These are phyloP conservation scores for Oreocharis arfaki DNA, from an alignment of 2,113 vertebrate genomes.

Conservation along the genomic window DNA sequence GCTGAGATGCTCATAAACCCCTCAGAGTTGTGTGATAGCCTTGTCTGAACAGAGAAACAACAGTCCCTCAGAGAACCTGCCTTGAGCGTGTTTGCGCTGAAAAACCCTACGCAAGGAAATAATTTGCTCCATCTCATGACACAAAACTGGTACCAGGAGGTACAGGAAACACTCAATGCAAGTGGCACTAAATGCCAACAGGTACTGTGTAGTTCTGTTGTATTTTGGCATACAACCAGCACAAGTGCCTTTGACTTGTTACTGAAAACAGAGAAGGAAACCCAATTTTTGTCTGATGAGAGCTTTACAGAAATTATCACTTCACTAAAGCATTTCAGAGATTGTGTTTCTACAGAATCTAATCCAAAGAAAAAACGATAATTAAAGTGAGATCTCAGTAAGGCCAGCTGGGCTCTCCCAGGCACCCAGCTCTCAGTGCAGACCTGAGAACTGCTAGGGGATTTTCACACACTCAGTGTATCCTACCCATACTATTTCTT, in stretches of 20 bases:
- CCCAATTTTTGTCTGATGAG: not conserved
- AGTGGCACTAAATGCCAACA: not conserved
- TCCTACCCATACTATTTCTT: not conserved
- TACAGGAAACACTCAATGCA: not conserved
- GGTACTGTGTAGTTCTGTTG: not conserved
- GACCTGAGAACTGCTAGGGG: not conserved
- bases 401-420: accelerated
- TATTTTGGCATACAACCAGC: not conserved
- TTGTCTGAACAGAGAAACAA: not conserved
- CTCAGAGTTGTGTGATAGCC: not conserved
- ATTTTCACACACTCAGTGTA: not conserved
- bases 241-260: not conserved
- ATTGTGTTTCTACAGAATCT: not conserved
- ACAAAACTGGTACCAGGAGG: not conserved
- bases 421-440: accelerated
- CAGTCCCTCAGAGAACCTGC: not conserved
- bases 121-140: not conserved
- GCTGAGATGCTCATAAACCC: not conserved
- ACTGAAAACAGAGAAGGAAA: not conserved
- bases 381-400: not conserved
- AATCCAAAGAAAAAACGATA: not conserved
- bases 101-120: not conserved
- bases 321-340: not conserved
- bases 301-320: not conserved
- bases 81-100: not conserved